phyloP scores from a whole-genome alignment of 2,113 vertebrate genomes.

The Zosterops japonicus region DNA sequence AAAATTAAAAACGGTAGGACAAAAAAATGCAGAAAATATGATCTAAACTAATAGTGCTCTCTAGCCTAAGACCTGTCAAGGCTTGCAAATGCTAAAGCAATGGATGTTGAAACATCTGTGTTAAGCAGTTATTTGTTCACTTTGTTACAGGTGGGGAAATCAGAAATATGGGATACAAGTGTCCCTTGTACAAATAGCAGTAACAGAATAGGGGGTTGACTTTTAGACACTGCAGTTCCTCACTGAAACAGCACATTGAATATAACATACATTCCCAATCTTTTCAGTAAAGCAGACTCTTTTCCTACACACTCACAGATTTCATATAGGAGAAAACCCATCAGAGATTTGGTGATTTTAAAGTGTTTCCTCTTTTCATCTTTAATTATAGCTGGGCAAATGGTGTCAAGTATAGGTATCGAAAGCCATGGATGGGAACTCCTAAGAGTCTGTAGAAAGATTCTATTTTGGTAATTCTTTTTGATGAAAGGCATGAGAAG shows the following conservation, averaged over 20 bases:
- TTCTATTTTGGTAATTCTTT: neutral
- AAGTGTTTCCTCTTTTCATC: neutral
- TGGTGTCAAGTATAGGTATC: neutral
- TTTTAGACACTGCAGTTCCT: neutral
- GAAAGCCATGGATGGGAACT: neutral
- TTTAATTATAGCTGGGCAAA: neutral
- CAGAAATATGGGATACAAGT: neutral
- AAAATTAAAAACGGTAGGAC: slow-evolving; percentile 44
- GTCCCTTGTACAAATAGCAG: neutral
- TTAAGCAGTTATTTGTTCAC: neutral
- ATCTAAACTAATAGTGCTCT: neutral
- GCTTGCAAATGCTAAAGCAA: neutral
- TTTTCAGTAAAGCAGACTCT: neutral
- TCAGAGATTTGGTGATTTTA: neutral
- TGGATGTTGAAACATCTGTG: neutral
- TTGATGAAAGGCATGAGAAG: neutral
- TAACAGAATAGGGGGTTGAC: neutral
- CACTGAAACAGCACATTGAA: neutral
- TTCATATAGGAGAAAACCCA: neutral
- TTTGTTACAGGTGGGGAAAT: neutral
- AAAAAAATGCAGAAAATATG: neutral
- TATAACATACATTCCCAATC: neutral
- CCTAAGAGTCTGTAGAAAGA: neutral
- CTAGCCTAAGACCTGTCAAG: neutral
- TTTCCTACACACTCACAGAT: neutral